Evolutionary conservation across 64 coral and sea anemone genomes (phyloP).

Genomic region (Stichodactyla helianthus): DNA sequence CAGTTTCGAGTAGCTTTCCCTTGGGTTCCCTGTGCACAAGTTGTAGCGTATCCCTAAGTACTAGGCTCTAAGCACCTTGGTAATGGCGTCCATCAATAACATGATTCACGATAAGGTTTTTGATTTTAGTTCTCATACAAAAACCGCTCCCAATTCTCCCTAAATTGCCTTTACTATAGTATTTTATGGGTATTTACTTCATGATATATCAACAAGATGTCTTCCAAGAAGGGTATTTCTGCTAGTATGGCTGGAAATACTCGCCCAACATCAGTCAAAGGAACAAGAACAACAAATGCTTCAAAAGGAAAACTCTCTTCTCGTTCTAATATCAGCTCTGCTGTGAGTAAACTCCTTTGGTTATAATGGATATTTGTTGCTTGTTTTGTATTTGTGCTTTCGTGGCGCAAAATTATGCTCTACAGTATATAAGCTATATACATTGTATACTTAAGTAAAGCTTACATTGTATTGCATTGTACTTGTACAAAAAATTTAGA

Average conservation of each 20-base stretch:
- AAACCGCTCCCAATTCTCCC: not conserved
- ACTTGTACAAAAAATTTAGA: not conserved
- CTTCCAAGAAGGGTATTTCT: not conserved
- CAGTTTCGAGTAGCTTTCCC: not conserved
- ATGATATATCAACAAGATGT: not conserved
- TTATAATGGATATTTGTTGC: not conserved
- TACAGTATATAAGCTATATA: not conserved
- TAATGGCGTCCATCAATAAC: not conserved
- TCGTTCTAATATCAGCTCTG: not conserved
- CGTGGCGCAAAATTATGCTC: not conserved
- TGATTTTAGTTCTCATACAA: not conserved
- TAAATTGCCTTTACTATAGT: not conserved
- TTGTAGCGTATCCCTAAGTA: not conserved
- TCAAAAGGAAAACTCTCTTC: not conserved
- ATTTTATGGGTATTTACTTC: not conserved
- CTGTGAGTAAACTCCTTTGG: not conserved
- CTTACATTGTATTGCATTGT: not conserved
- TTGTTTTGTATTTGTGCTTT: not conserved
- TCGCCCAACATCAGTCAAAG: not conserved
- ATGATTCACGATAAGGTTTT: not conserved
- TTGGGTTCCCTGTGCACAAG: not conserved
- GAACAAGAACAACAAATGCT: not conserved
- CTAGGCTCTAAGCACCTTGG: not conserved
- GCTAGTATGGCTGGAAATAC: not conserved
- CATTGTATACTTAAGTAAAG: not conserved